Percentiles rank a stretch among this genome's conserved stretches.
phyloP scores from a whole-genome alignment of 2,888 invertebrate genomes.

The Watsonalla binaria region DNA sequence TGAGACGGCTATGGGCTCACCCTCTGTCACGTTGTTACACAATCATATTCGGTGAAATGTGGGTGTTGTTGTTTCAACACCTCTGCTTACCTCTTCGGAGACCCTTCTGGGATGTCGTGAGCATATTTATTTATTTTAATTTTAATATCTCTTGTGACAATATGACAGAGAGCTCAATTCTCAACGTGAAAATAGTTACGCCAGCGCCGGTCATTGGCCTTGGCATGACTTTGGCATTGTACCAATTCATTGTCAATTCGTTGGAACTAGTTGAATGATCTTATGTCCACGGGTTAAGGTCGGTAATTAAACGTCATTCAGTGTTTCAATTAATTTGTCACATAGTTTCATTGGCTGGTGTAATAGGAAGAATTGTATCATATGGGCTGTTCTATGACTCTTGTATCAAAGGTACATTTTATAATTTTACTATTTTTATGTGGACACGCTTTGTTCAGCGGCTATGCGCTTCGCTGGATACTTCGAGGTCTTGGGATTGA shows the following conservation, averaged over 20 bases:
- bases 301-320: constrained; percentile 6
- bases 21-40: too few relatives aligned
- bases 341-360: neutral
- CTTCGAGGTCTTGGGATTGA: too few relatives aligned
- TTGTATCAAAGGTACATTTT: neutral
- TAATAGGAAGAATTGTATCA: neutral
- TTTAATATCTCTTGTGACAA: neutral
- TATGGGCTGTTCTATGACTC: neutral
- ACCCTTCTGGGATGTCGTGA: too few relatives aligned
- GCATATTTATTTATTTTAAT: too few relatives aligned
- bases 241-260: constrained; percentile 23
- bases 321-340: constrained; percentile 1
- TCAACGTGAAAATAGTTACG: constrained; percentile 39
- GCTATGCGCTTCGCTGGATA: too few relatives aligned
- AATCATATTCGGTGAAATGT: too few relatives aligned
- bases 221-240: constrained; percentile 43
- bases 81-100: too few relatives aligned
- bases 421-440: too few relatives aligned
- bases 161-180: constrained; percentile 7
- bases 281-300: constrained; percentile 7
- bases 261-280: constrained; percentile 2
- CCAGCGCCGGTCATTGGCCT: constrained; percentile 46
- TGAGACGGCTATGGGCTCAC: too few relatives aligned
- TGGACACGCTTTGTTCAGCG: too few relatives aligned
- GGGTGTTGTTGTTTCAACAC: too few relatives aligned